These are phyloP conservation scores for Solea senegalensis DNA, from an alignment of 2,113 vertebrate species.

Conservation along the genomic window DNA sequence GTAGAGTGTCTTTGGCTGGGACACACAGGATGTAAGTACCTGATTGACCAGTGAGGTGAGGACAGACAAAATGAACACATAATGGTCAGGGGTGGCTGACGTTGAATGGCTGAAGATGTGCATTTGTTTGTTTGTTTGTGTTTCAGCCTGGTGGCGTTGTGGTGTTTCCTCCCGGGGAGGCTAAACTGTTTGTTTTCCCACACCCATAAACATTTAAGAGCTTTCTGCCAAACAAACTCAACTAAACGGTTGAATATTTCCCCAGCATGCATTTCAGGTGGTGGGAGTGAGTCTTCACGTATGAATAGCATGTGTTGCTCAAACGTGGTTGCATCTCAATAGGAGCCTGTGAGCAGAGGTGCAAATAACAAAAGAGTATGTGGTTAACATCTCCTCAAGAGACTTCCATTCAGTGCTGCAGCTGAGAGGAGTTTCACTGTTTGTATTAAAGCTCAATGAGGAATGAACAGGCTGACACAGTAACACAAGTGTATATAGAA, in stretches of 20 bases:
- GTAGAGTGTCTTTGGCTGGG: conserved; percentile 17
- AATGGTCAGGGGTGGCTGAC: conserved; percentile 34
- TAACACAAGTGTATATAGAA: background rate
- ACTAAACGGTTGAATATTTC: background rate
- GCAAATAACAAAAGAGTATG: conserved; percentile 18
- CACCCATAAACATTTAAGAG: conserved; percentile 12
- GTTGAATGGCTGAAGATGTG: conserved; percentile 9
- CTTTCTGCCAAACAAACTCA: background rate
- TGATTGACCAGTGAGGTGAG: conserved; percentile 46
- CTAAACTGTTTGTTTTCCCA: conserved; percentile 41
- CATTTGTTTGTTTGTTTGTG: conserved; percentile 29
- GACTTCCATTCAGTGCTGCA: background rate
- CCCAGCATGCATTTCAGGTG: background rate
- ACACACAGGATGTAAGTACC: conserved; percentile 44
- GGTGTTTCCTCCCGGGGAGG: conserved; percentile 26
- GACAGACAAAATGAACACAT: conserved; percentile 42
- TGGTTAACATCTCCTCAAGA: background rate
- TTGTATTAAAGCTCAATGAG: background rate
- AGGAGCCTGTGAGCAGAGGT: conserved; percentile 8
- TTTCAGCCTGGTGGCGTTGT: background rate
- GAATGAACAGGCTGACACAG: background rate
- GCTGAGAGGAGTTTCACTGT: conserved; percentile 2
- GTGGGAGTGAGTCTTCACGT: background rate
- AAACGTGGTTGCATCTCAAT: conserved; percentile 16
- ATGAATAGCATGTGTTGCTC: background rate